Conservation (phyloP, 2,113 vertebrate species). For the Argyrosomus japonicus region DNA sequence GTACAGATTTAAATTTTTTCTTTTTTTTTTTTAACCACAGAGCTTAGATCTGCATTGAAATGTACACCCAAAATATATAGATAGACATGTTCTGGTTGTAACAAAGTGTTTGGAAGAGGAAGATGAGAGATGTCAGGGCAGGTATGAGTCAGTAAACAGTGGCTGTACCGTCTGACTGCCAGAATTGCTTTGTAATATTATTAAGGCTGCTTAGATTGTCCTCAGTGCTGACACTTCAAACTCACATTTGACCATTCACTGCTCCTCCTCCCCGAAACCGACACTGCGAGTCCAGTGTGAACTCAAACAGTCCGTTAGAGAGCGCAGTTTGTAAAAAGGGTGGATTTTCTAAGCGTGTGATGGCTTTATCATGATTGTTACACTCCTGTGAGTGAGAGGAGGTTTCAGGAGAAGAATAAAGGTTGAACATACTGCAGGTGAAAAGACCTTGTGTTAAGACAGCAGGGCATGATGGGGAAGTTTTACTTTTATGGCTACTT, state of each 20-base stretch:
- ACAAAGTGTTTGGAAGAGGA: conserved; percentile 47
- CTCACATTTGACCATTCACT: conserved; percentile 11
- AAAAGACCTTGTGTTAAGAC: conserved; percentile 48
- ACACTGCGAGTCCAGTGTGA: neutral
- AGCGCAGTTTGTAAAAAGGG: conserved; percentile 50
- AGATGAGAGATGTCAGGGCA: conserved; percentile 31
- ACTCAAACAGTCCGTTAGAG: conserved; percentile 16
- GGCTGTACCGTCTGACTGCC: conserved; percentile 26
- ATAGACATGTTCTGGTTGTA: conserved; percentile 53
- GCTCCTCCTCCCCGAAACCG: neutral
- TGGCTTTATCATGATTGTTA: conserved; percentile 60
- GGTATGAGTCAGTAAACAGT: conserved; percentile 34
- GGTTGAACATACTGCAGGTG: neutral
- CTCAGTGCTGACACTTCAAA: conserved; percentile 34
- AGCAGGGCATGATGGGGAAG: conserved; percentile 52
- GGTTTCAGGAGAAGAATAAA: conserved; percentile 34
- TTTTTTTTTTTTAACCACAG: conserved; percentile 84
- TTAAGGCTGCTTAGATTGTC: conserved; percentile 75
- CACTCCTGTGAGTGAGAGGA: conserved; percentile 23
- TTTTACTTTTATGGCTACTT: conserved; percentile 54
- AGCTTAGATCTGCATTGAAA: conserved; percentile 87
- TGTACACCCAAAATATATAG: conserved; percentile 61
- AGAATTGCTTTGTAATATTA: conserved; percentile 45
- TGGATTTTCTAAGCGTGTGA: conserved; percentile 23
- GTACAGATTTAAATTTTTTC: conserved; percentile 91